Evolutionary conservation across 2,888 invertebrate species (phyloP).

Genomic region (Hybos culiciformis): DNA sequence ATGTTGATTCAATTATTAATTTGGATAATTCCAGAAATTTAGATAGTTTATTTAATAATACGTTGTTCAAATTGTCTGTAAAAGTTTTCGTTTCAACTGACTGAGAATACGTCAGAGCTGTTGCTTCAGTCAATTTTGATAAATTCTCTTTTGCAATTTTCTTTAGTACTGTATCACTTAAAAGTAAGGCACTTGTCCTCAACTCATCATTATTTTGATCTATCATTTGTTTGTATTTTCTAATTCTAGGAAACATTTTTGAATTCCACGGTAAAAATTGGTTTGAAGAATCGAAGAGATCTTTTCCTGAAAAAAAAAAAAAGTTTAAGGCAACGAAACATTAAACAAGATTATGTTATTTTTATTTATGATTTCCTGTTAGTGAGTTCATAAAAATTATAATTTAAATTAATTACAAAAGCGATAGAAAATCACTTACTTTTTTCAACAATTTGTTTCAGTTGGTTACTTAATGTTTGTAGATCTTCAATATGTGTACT

Average conservation of each 20-base stretch:
- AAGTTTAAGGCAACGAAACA: too few relatives aligned
- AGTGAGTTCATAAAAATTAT: too few relatives aligned
- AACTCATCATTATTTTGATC: constrained; percentile 7
- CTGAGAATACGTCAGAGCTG: constrained; percentile 29
- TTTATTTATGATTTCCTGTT: too few relatives aligned
- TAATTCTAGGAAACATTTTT: constrained; percentile 26
- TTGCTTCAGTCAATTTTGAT: constrained; percentile 19
- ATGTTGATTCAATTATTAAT: constrained; percentile 15
- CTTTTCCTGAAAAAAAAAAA: too few relatives aligned
- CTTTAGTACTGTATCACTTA: constrained; percentile 19
- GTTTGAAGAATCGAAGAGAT: too few relatives aligned
- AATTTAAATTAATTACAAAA: too few relatives aligned
- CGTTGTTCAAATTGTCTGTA: constrained; percentile 26
- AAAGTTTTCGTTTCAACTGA: constrained; percentile 20
- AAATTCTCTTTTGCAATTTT: constrained; percentile 16
- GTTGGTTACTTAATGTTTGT: neutral
- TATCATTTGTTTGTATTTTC: constrained; percentile 22
- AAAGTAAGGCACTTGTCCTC: constrained; percentile 21
- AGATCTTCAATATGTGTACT: too few relatives aligned
- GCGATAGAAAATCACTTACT: too few relatives aligned
- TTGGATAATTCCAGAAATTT: constrained; percentile 20
- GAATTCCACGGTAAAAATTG: constrained; percentile 33
- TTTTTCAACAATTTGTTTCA: neutral
- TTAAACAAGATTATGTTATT: too few relatives aligned
- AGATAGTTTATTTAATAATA: constrained; percentile 22